Evolutionary conservation across 2,888 invertebrate species (phyloP).

Genomic region (Brachyopa scutellaris): DNA sequence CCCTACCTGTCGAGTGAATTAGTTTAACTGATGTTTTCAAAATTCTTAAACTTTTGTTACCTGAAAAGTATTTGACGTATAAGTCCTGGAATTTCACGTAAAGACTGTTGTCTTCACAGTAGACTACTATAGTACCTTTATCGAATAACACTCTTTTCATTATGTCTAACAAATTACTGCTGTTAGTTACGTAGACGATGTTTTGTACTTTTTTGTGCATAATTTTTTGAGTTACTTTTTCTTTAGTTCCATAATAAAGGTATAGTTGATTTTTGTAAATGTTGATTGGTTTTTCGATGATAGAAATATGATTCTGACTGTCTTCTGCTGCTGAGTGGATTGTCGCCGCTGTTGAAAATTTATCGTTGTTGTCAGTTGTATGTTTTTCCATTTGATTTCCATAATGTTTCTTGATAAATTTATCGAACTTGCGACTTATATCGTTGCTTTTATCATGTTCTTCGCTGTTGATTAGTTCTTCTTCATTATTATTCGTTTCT

Average conservation of each 20-base stretch:
- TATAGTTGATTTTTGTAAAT: slow-evolving; percentile 26
- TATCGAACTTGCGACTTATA: not conserved
- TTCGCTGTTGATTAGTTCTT: not conserved
- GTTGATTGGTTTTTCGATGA: slow-evolving; percentile 11
- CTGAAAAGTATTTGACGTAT: not conserved
- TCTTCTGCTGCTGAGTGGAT: not conserved
- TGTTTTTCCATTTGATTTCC: not conserved
- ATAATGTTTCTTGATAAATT: slow-evolving; percentile 10
- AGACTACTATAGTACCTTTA: not conserved
- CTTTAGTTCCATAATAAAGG: slow-evolving; percentile 2
- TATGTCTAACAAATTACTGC: slow-evolving; percentile 7
- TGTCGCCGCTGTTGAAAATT: not conserved
- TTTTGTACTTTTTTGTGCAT: slow-evolving; percentile 23
- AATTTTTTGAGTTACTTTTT: slow-evolving; percentile 10
- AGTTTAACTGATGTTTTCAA: slow-evolving; percentile 14
- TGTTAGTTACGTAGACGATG: not conserved
- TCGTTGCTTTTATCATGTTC: not conserved
- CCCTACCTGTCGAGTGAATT: slow-evolving; percentile 5
- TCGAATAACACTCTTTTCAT: slow-evolving; percentile 16
- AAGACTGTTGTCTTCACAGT: not conserved
- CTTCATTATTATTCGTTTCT: not conserved
- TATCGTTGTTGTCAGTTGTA: not conserved
- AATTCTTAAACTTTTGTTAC: slow-evolving; percentile 10
- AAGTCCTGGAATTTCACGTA: not conserved
- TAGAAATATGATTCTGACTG: not conserved